Evolutionary conservation across 35 echinoderm and acorn worm species (phyloP).

Genomic region (Heliocidaris erythrogramma): DNA sequence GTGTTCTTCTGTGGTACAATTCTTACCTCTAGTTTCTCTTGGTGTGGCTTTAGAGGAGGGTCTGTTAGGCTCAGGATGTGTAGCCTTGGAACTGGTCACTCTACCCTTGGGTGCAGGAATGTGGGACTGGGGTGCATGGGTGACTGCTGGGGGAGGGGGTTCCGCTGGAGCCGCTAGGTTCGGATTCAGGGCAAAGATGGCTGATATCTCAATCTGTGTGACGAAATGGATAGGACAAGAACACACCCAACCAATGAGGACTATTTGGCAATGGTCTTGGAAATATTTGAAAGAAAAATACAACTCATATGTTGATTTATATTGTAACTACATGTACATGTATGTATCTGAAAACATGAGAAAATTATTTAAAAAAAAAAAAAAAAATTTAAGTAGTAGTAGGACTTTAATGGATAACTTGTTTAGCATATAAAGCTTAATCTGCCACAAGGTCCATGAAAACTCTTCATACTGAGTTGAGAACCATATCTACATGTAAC

Average conservation of each 20-base stretch:
- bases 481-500: no score
- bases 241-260: background rate
- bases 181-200: constrained; percentile 79
- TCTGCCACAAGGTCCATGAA: no score
- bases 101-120: constrained; percentile 56
- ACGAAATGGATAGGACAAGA: background rate
- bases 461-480: no score
- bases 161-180: constrained; percentile 59
- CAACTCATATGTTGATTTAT: background rate
- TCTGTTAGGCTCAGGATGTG: constrained; percentile 58
- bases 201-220: constrained; percentile 71
- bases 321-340: no score
- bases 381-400: no score
- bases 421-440: no score
- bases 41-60: constrained; percentile 49
- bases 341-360: no score
- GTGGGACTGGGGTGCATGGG: constrained; percentile 38
- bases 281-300: no score
- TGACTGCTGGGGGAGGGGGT: constrained; percentile 47
- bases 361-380: no score
- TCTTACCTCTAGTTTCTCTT: constrained; percentile 74
- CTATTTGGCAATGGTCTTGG: background rate
- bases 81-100: constrained; percentile 65
- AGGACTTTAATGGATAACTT: no score
- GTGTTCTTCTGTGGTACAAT: no score